Percentiles rank a stretch among this genome's conserved stretches.
These are phyloP conservation scores for Monopis laevigella DNA, from an alignment of 2,888 invertebrate species.

Conservation along the genomic window DNA sequence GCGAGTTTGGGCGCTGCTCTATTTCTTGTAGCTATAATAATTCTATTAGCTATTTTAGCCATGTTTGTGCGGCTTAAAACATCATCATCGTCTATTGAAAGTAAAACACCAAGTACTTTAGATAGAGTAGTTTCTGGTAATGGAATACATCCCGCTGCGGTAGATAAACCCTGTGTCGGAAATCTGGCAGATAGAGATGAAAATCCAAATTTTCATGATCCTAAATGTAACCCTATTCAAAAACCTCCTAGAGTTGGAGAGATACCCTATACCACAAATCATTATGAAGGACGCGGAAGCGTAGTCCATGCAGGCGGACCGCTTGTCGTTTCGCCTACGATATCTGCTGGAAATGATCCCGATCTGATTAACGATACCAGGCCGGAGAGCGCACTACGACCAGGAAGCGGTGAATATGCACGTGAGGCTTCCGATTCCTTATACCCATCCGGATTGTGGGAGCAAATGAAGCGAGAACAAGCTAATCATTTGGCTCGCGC, in stretches of 20 bases:
- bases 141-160: constrained; percentile 54
- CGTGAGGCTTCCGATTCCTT: constrained; percentile 78
- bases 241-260: constrained; percentile 77
- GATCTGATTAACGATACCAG: constrained; percentile 87
- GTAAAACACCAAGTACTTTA: constrained; percentile 78
- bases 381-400: constrained; percentile 66
- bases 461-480: constrained; percentile 63
- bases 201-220: constrained; percentile 41
- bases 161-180: constrained; percentile 64
- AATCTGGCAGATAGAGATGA: constrained; percentile 65
- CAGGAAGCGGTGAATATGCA: constrained; percentile 81
- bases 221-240: constrained; percentile 72
- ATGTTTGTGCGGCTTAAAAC: constrained; percentile 77
- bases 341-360: constrained; percentile 81
- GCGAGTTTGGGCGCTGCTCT: constrained; percentile 85
- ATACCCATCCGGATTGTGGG: constrained; percentile 85
- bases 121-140: constrained; percentile 75
- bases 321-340: constrained; percentile 78
- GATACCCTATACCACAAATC: constrained; percentile 73
- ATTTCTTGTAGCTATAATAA: constrained; percentile 79
- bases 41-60: constrained; percentile 75
- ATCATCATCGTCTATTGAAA: constrained; percentile 78
- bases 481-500: constrained; percentile 67
- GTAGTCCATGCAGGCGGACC: constrained; percentile 70
- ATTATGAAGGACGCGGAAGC: constrained; percentile 75